phyloP scores from a whole-genome alignment of 2,113 vertebrate genomes.

The Probosciger aterrimus region DNA sequence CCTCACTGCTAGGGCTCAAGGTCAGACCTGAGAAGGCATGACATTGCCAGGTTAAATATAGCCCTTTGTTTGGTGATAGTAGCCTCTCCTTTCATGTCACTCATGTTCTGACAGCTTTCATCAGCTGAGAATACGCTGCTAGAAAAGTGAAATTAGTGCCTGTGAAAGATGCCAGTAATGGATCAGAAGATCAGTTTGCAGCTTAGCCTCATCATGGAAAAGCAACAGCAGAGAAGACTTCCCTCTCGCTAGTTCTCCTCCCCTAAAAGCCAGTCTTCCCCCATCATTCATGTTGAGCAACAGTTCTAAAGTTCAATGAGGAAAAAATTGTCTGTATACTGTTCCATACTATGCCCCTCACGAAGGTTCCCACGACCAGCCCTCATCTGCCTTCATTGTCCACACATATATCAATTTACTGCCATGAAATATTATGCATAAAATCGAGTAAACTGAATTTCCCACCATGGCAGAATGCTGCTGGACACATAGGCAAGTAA shows the following conservation, averaged over 20 bases:
- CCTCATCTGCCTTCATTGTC: not conserved
- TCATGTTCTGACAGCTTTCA: conserved; percentile 35
- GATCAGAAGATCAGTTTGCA: not conserved
- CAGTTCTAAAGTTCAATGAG: not conserved
- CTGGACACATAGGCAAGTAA: not conserved
- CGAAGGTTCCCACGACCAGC: not conserved
- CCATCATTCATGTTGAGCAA: not conserved
- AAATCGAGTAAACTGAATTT: not conserved
- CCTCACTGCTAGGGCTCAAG: not conserved
- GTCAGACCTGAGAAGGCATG: not conserved
- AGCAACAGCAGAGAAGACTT: not conserved
- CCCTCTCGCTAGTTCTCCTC: not conserved
- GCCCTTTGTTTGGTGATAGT: conserved; percentile 11
- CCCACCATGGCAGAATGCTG: not conserved
- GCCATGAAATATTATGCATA: not conserved
- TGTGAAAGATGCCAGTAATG: conserved; percentile 1
- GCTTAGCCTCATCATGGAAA: not conserved
- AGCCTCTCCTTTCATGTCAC: conserved; percentile 23
- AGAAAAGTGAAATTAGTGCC: conserved; percentile 22
- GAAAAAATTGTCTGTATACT: not conserved
- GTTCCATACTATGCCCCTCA: not conserved
- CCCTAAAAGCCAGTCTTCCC: not conserved
- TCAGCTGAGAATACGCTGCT: not conserved
- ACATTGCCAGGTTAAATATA: conserved; percentile 61
- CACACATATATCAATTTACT: not conserved